Evolutionary conservation across 2,797 vertebrate species (phyloP).

Genomic region (Spinus olivaceus): DNA sequence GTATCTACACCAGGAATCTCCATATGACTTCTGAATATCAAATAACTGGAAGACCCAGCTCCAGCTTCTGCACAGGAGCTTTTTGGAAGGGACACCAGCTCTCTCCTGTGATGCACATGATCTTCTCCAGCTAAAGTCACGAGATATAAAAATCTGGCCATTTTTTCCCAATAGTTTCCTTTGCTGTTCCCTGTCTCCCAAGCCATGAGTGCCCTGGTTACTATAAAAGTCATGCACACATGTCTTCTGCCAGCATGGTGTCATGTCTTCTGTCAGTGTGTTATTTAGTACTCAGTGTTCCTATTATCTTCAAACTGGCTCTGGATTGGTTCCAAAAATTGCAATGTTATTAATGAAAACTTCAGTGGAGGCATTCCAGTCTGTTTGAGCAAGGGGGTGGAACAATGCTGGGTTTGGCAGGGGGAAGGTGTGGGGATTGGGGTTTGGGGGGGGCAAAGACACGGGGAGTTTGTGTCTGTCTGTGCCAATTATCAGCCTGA

Average conservation of each 20-base stretch:
- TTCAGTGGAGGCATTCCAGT: constrained; percentile 10
- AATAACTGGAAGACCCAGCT: neutral
- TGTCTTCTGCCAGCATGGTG: constrained; percentile 63
- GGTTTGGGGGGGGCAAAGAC: neutral
- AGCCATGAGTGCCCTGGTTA: constrained; percentile 35
- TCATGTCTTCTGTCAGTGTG: constrained; percentile 63
- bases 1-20: neutral
- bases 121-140: neutral
- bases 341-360: constrained; percentile 7
- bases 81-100: neutral
- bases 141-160: neutral
- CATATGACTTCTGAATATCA: accelerated
- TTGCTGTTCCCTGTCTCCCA: neutral
- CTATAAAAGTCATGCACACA: constrained; percentile 56
- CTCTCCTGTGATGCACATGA: neutral
- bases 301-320: constrained; percentile 63
- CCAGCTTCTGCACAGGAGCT: neutral
- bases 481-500: neutral
- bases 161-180: neutral
- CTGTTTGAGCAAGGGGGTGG: neutral
- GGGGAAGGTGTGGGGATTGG: neutral
- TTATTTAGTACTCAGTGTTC: constrained; percentile 65
- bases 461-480: neutral
- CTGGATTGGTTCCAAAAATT: constrained; percentile 55
- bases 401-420: neutral